Conservation (phyloP, 37 sponge, comb jelly and placozoan genomes). For the Diacarnus erythraeanus region DNA sequence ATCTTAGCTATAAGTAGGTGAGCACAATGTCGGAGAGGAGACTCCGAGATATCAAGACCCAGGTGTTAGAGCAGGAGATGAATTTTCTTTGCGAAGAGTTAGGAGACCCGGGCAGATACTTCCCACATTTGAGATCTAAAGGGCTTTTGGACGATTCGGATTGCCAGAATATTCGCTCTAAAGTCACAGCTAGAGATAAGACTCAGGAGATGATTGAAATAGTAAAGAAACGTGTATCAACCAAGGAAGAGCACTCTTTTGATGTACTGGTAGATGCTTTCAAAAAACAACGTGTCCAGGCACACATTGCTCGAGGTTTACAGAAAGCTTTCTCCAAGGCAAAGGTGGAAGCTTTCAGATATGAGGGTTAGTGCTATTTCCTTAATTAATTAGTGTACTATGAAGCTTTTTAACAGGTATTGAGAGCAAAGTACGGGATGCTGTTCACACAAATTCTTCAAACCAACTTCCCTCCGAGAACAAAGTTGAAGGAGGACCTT, state of each 20-base stretch:
- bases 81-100: conserved; percentile 47
- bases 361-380: neutral
- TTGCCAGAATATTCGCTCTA: conserved; percentile 32
- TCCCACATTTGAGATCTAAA: conserved; percentile 46
- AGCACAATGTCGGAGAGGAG: neutral
- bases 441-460: neutral
- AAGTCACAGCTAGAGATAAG: conserved; percentile 38
- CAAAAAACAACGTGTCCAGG: conserved; percentile 54
- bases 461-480: neutral
- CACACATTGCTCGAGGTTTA: conserved; percentile 55
- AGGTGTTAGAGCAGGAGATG: conserved; percentile 29
- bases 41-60: conserved; percentile 14
- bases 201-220: conserved; percentile 9
- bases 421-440: neutral
- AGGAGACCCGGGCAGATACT: conserved; percentile 66
- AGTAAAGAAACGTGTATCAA: neutral
- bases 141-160: conserved; percentile 21
- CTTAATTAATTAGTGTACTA: neutral
- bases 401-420: neutral
- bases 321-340: conserved; percentile 23
- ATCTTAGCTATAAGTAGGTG: no score
- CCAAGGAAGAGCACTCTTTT: conserved; percentile 22
- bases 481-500: neutral
- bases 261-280: conserved; percentile 61
- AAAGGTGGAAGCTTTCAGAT: neutral